Conservation (phyloP, 2,797 vertebrate species). For the Nasua narica region DNA sequence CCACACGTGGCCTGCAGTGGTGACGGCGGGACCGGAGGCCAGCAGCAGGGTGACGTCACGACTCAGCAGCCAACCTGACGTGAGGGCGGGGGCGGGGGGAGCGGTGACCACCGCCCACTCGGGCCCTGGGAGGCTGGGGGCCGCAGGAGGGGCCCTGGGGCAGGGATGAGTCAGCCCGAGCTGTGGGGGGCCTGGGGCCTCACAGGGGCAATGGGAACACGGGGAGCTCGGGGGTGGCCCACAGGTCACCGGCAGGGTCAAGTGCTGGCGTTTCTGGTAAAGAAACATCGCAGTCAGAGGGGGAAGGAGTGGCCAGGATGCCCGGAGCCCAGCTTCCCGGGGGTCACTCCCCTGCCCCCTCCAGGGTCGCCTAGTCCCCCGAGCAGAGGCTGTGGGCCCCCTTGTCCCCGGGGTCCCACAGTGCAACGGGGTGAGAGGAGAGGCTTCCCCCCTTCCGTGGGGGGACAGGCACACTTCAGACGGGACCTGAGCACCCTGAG, state of each 20-base stretch:
- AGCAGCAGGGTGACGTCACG: neutral
- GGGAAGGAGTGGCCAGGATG: rapidly evolving
- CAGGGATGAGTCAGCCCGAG: neutral
- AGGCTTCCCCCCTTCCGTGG: neutral
- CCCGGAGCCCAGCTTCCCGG: rapidly evolving
- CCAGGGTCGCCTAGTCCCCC: neutral
- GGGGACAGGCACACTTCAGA: neutral
- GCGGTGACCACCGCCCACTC: rapidly evolving
- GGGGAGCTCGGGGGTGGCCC: neutral
- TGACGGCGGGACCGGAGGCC: rapidly evolving
- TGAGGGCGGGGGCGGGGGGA: rapidly evolving
- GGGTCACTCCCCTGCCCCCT: neutral
- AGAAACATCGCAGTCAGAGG: neutral
- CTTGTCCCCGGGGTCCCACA: constrained; percentile 52
- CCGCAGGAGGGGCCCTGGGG: neutral
- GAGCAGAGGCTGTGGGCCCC: neutral
- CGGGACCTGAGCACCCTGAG: rapidly evolving
- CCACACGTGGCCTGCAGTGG: neutral
- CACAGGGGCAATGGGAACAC: neutral
- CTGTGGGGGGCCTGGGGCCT: rapidly evolving
- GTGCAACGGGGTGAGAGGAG: neutral
- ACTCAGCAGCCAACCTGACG: rapidly evolving
- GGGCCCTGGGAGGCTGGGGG: too few relatives aligned
- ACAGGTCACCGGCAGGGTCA: neutral
- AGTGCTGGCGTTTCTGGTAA: neutral